Conservation (phyloP, 1,140 invertebrate species). For the Forficula auricularia region DNA sequence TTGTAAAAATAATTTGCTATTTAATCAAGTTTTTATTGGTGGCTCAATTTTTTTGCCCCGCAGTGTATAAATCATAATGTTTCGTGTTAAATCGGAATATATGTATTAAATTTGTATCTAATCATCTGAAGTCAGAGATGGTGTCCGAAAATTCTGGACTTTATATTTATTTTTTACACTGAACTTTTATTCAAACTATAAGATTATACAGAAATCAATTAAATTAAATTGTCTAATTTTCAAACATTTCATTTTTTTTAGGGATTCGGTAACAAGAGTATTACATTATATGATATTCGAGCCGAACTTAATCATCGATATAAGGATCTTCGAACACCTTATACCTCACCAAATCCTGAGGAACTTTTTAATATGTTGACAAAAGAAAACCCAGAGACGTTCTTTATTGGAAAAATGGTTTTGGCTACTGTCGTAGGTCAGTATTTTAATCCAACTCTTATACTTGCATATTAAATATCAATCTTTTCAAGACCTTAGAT, state of each 20-base stretch:
- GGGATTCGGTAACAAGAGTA: slow-evolving; percentile 91
- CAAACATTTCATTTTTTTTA: slow-evolving; percentile 18
- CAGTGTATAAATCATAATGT: too few species aligned
- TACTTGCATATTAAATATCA: not conserved
- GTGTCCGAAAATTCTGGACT: too few species aligned
- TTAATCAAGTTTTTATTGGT: too few species aligned
- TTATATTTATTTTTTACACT: slow-evolving; percentile 2
- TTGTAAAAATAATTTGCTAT: too few species aligned
- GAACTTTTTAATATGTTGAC: slow-evolving; percentile 89
- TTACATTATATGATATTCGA: slow-evolving; percentile 93
- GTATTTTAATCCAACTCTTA: slow-evolving; percentile 2
- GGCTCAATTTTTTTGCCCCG: too few species aligned
- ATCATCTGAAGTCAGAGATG: too few species aligned
- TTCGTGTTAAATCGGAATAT: too few species aligned
- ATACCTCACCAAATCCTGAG: slow-evolving; percentile 59
- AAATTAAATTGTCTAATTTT: too few species aligned
- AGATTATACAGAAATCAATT: not conserved
- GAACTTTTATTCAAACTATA: slow-evolving; percentile 5
- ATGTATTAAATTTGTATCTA: too few species aligned
- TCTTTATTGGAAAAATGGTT: slow-evolving; percentile 80
- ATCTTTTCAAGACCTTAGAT: not conserved
- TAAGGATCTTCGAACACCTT: slow-evolving; percentile 76
- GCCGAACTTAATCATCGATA: slow-evolving; percentile 90
- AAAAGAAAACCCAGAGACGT: slow-evolving; percentile 89
- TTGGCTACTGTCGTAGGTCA: slow-evolving; percentile 48